Evolutionary conservation across 1,140 invertebrate genomes (phyloP), one percentile per base, ranked within the genome.

Genomic region (Drosophila triauraria): DNA sequence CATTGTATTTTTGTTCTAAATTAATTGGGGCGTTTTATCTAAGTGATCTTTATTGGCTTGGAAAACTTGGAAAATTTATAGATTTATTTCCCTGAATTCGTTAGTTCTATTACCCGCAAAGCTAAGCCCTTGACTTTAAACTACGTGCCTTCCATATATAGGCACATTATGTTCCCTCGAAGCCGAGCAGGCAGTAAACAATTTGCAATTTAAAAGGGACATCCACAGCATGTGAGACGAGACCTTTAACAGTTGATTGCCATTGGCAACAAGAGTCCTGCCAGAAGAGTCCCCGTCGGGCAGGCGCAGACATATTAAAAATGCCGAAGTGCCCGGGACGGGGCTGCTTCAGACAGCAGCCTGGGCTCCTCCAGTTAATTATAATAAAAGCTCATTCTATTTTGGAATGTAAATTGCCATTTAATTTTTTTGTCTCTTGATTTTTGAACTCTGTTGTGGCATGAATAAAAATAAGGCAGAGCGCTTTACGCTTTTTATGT

Each of bases 351-450:
- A 72, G 64, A 69, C 35, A 32, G 48, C 20, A 32, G 15, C 47
- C 23, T 30, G 30, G 54, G 57, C 48, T 79, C 42, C 40, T 64
- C 42, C 43, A 87, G 80, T 90, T 84, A 87, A 88, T 87, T 87
- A 87, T 88, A 88, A 88, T 84, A 84, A 88, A 79, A 81, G 70
- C 69, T 61, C 57, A 62, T 88, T 84, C 65, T 78, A 84, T 84
- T 83, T 76, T 76, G 79, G 70, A 82, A 90, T 90, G 81, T 75
- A 90, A 90, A 90, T 90, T 85, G 78, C 85, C 64, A 74, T 90
- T 90, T 85, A 84, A 85, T 80, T 81, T 83, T 82, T 67, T 62
- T 53, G 46, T 57, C 48, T 58, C 59, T 72, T 75, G 69, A 78
- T 80, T 75, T 85, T 76, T 90, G 46, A 87, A 82, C 82, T 82